phyloP scores from a whole-genome alignment of 2,888 invertebrate genomes.

The Lypha dubia region DNA sequence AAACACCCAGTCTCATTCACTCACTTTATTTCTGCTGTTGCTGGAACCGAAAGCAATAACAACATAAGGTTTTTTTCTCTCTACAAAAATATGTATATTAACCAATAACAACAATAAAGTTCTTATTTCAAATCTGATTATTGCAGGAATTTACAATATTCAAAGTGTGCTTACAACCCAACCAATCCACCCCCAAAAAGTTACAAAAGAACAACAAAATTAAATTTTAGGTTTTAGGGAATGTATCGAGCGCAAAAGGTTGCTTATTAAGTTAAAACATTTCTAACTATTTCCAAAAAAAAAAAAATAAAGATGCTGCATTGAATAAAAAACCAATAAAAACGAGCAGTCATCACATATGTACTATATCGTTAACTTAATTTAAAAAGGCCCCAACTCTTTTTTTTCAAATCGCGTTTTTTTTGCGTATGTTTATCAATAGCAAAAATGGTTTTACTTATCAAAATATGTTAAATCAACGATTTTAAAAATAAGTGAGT shows the following conservation, averaged over 20 bases:
- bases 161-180: slow-evolving; percentile 3
- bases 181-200: slow-evolving; percentile 44
- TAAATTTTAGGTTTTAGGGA: neutral
- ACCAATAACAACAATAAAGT: slow-evolving; percentile 16
- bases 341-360: slow-evolving; percentile 36
- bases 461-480: too few relatives aligned
- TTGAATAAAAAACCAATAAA: slow-evolving; percentile 64
- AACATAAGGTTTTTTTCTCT: neutral
- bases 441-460: too few relatives aligned
- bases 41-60: neutral
- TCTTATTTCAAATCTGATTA: slow-evolving; percentile 4
- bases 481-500: too few relatives aligned
- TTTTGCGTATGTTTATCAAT: too few relatives aligned
- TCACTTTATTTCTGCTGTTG: neutral
- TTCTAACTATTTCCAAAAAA: too few relatives aligned
- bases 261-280: slow-evolving; percentile 61
- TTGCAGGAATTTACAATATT: slow-evolving; percentile 8
- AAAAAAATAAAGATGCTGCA: slow-evolving; percentile 56
- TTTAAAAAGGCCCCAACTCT: too few relatives aligned
- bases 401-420: too few relatives aligned
- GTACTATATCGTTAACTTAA: slow-evolving; percentile 27
- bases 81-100: slow-evolving; percentile 7
- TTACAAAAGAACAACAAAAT: slow-evolving; percentile 1
- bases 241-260: slow-evolving; percentile 24
- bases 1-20: neutral